A percentile compares a stretch with the other conserved stretches of the same genome.
Conservation (phyloP, 2,797 vertebrate genomes). For the Danio choprae region DNA sequence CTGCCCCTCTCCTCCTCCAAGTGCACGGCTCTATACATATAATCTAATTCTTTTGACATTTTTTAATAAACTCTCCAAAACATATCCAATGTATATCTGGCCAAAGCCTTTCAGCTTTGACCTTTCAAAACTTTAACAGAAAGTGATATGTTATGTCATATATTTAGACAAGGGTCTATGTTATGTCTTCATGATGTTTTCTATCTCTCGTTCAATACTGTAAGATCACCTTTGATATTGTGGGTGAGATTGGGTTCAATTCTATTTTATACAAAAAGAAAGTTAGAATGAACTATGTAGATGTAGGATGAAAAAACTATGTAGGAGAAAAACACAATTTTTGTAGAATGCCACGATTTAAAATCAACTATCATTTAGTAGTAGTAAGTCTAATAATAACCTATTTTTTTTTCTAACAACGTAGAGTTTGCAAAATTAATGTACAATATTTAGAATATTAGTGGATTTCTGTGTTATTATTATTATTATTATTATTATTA, state of each 20-base stretch:
- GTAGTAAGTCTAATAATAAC: too few species aligned
- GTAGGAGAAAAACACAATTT: neutral
- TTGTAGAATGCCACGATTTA: neutral
- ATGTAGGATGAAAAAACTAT: too few species aligned
- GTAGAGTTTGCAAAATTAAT: too few species aligned
- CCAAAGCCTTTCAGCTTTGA: conserved; percentile 41
- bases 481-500: too few species aligned
- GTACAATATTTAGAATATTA: too few species aligned
- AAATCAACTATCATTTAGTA: too few species aligned
- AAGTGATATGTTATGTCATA: conserved; percentile 30
- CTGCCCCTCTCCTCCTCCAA: conserved; percentile 1
- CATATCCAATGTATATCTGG: conserved; percentile 24
- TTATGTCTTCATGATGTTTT: neutral
- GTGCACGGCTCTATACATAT: neutral
- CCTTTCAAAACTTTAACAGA: conserved; percentile 46
- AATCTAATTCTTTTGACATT: conserved; percentile 35
- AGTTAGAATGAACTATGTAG: neutral
- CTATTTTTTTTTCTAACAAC: too few species aligned
- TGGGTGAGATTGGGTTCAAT: neutral
- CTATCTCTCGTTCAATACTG: neutral
- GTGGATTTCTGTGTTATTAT: too few species aligned
- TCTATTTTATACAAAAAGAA: neutral
- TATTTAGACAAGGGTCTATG: conserved; percentile 32
- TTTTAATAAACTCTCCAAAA: conserved; percentile 44
- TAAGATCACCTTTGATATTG: neutral